Conservation (phyloP, 1,140 invertebrate species). For the Tachypleus tridentatus region DNA sequence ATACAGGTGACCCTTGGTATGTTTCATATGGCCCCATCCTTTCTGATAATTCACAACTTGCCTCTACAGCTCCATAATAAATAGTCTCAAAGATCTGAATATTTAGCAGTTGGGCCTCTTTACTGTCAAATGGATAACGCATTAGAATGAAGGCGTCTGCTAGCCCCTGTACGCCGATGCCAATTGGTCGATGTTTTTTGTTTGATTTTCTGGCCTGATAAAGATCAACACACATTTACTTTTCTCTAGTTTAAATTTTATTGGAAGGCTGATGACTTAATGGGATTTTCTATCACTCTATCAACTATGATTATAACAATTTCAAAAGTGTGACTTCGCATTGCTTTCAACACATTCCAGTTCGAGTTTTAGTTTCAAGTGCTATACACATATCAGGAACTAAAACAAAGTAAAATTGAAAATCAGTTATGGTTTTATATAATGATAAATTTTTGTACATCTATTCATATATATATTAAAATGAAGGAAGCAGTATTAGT, state of each 20-base stretch:
- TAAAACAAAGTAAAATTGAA: too few relatives aligned
- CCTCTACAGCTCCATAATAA: constrained; percentile 92
- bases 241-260: too few relatives aligned
- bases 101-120: constrained; percentile 76
- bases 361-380: too few relatives aligned
- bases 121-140: constrained; percentile 71
- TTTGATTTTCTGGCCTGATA: constrained; percentile 65
- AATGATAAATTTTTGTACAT: too few relatives aligned
- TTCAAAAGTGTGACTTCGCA: background rate
- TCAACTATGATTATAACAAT: too few relatives aligned
- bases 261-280: too few relatives aligned
- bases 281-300: too few relatives aligned
- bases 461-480: too few relatives aligned
- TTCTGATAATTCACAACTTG: constrained; percentile 89
- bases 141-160: constrained; percentile 94
- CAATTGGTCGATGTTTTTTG: constrained; percentile 83
- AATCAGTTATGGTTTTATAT: too few relatives aligned
- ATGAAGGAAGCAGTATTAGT: too few relatives aligned
- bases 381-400: too few relatives aligned
- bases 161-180: constrained; percentile 90
- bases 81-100: constrained; percentile 97
- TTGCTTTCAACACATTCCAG: too few relatives aligned
- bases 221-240: constrained; percentile 1
- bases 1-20: constrained; percentile 80
- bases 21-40: constrained; percentile 77